Evolutionary conservation across 30 jellyfish, hydroid and myxozoan genomes (phyloP), one percentile per base, ranked within the genome.

Genomic region (Pseudorhiza aurosa): DNA sequence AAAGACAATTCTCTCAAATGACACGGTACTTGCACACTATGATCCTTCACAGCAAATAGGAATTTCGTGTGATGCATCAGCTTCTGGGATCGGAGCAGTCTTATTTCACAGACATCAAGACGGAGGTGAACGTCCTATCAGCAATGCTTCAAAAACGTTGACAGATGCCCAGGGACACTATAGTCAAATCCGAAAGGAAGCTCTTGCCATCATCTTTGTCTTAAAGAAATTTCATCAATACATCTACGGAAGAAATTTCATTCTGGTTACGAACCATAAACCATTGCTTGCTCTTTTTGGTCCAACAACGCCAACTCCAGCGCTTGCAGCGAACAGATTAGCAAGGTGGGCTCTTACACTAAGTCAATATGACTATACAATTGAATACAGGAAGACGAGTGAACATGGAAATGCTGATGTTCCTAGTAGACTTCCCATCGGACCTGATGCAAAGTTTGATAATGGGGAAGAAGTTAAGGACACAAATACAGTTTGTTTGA

Each of bases 401-500:
- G 85, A 62, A 5, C 89, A 30, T 17, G 89, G 71, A n/a, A 62
- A 75, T 57, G 88, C 84, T 27, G 85, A 77, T 55, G 86, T 57
- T 8, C 86, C 49, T 1, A 68, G 83, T 24, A 33, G 83, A 21
- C 67, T 68, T 14, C 86, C 86, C 19, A 2, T 32, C n/a, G 86
- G 86, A 18, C 59, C 69, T 15, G 87, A 75, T 36, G 31, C 63
- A 1, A 45, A 75, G 60, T 75, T 75, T 50, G 90, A 60, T 58
- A 37, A 27, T 42, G 40, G 43, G 45, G 87, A 78, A 64, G 31
- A 47, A n/a, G 51, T 3, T 25, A 47, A 32, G 5, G 87, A 59
- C 39, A 40, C 56, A 5, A 44, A 33, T 32, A 6, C 39, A 36
- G 40, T 40, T 1, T 62, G 87, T 27, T 17, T 62, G 15, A 69